Evolutionary conservation across 2,888 invertebrate species (phyloP), one percentile per base, ranked within the genome.

Genomic region (Aphodius granarius): DNA sequence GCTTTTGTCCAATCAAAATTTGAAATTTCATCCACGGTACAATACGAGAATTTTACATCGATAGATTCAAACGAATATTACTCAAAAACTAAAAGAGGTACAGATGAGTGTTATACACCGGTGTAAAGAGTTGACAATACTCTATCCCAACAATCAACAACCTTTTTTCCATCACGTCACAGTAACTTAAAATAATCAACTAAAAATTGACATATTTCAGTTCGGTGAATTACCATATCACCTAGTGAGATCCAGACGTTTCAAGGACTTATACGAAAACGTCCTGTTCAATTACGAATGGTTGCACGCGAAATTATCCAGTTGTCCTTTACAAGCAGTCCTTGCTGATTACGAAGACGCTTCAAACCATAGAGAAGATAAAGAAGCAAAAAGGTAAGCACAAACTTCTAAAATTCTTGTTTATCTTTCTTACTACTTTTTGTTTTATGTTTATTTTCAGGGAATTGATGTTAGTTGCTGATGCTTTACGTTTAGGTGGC

Each of bases 211-310:
- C 23, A 43, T 13, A 43, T 84, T 85, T 5, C 83, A 96, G 95
- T 97, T 97, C 83, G 97, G 97, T 0, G 99, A 99, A 86, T 89
- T 99, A 21, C 99, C 99, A 0, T 99, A 94, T 85, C 99, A 99
- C 85, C 88, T 99, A 83, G 94, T 98, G 0, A 91, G 98, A 5
- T 95, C 98, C 0, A 93, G 96, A 78, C 91, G 98, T 62, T 95
- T 96, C 84, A 93, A 94, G 73, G 97, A 98, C 86, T 89, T 99
- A 16, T 97, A 96, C 84, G 93, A 94, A 65, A 92, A 97, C 84
- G 98, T 98, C 0, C 89, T 99, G 0, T 99, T 99, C 88, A 98
- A 98, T 87, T 99, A 98, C 86, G 95, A 97, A 83, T 99, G 98
- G 97, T 89, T 99, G 0, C 97, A 98, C 85, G 97, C 98, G 0